Evolutionary conservation across 2,888 invertebrate genomes (phyloP), one percentile per base, ranked within the genome.

Genomic region (Cephus sareptanus): DNA sequence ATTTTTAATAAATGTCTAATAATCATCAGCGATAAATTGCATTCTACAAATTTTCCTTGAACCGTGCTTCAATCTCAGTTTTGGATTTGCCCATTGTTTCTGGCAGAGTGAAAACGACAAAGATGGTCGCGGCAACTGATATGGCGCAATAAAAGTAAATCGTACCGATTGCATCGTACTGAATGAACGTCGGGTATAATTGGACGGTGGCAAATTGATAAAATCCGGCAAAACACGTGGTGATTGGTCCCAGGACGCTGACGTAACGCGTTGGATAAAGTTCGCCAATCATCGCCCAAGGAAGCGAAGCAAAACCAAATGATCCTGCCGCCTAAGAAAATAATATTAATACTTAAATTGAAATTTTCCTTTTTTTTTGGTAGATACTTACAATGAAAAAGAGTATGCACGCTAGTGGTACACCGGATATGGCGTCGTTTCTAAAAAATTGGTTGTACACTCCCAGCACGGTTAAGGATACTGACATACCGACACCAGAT

Each of bases 211-310:
- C 84, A 79, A 93, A 93, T 82, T 92, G 92, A 80, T 92, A 93
- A 9, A 92, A 82, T 78, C 92, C 93, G 2, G 91, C 92, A 0
- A 91, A 76, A 70, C 91, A 92, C 0, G 92, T 91, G 3, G 92
- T 92, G 6, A 92, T 80, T 0, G 93, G 92, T 0, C 92, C 91
- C 0, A 93, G 92, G 3, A 92, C 82, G 3, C 93, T 93, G 23
- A 93, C 88, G 23, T 92, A 92, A 79, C 91, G 91, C 11, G 90
- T 87, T 1, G 93, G 93, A 82, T 92, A 93, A 11, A 93, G 88
- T 85, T 93, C 93, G 0, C 93, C 93, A 0, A 93, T 88, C 91
- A 93, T 91, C 0, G 93, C 92, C 86, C 92, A 93, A 0, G 93
- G 93, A 31, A 93, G 82, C 0, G 92, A 92, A 6, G 92, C 84